Evolutionary conservation across 1,140 invertebrate species (phyloP).

Genomic region (Drosophila sechellia): DNA sequence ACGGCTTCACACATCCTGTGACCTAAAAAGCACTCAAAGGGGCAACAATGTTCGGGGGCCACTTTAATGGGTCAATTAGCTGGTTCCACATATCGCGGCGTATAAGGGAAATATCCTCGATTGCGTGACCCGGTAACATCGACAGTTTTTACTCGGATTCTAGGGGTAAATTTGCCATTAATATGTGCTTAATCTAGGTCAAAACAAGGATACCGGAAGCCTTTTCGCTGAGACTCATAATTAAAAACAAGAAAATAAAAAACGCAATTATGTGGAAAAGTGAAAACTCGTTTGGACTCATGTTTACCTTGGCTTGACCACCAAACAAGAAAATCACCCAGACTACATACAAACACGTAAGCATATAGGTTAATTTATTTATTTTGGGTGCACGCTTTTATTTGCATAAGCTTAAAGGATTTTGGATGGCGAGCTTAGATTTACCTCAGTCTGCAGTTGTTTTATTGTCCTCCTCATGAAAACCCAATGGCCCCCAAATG

Average conservation of each 20-base stretch:
- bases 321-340: constrained; percentile 17
- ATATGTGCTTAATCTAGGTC: constrained; percentile 35
- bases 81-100: constrained; percentile 21
- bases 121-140: constrained; percentile 49
- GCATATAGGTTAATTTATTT: constrained; percentile 46
- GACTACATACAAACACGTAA: constrained; percentile 25
- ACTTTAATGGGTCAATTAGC: constrained; percentile 49
- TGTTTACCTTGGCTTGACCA: constrained; percentile 47
- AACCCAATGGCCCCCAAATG: constrained; percentile 34
- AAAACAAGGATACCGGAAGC: constrained; percentile 4
- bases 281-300: constrained; percentile 32
- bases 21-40: constrained; percentile 30
- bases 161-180: constrained; percentile 18
- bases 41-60: constrained; percentile 25
- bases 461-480: constrained; percentile 20
- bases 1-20: constrained; percentile 43
- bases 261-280: constrained; percentile 10
- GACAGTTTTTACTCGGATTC: not conserved
- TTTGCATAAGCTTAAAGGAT: constrained; percentile 53
- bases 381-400: constrained; percentile 44
- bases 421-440: constrained; percentile 34
- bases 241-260: constrained; percentile 17
- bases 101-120: constrained; percentile 3
- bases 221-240: constrained; percentile 24
- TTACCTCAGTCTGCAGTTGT: constrained; percentile 38